Base-by-base conservation (phyloP, 2,797 vertebrate genomes). In the Nyctalus aviator region DNA sequence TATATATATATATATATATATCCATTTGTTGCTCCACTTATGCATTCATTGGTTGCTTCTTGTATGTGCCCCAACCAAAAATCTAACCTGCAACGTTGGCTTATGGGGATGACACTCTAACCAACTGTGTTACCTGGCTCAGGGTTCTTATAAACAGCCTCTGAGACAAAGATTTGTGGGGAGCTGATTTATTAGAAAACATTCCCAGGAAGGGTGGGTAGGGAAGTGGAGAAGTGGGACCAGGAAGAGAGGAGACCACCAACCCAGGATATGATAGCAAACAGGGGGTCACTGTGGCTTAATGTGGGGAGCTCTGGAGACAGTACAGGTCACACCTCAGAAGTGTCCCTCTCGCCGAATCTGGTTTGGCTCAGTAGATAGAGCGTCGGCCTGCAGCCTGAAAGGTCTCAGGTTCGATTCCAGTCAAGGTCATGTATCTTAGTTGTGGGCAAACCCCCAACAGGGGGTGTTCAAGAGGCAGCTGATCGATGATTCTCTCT, bases 141-240 rank as follows among this genome's bases (percentile, higher is more conserved):
- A 48, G 4, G 6, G 7, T 57, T 76, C 73, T 81, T 57, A 79
- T 23, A 37, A 73, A 75, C 2, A 88, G 62, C 32, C 32, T 69
- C 76, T 69, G 71, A 87, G 66, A 84, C 37, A 8, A 71, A 79
- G 50, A 87, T 64, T 30, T 78, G 68, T 35, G 35, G 69, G 62
- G 83, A 92, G 35, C 37, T 87, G 71, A 59, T 59, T 73, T 68
- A 66, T 72, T 55, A 81, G 68, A 66, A 88, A 88, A 32, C 68
- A 50, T 50, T 94, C 59, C 25, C 30, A 25, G 23, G 30, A 71
- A 57, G 27, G 86, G 55, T 21, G 41, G 17, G 3, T 12, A 30
- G 15, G 48, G 62, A 20, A 46, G 21, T 37, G n/a, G 9, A n/a
- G 2, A 77, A 55, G 30, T 37, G 13, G 21, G 14, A 35, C 30